Conservation (phyloP, 2,797 vertebrate genomes). For the Myotis planiceps region DNA sequence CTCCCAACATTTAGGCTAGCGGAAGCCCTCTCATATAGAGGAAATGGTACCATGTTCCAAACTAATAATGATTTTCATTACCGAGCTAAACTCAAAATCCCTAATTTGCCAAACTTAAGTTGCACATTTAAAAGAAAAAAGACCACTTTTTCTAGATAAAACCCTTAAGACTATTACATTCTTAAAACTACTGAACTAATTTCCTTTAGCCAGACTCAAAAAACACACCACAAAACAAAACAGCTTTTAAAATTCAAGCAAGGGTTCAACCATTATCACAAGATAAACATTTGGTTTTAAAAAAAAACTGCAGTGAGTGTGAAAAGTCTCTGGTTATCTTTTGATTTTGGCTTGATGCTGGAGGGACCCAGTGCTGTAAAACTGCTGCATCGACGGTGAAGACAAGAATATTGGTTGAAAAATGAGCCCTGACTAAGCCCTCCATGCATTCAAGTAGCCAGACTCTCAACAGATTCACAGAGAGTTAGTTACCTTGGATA, state of each 20-base stretch:
- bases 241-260: conserved; percentile 52
- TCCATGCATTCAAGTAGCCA: background rate
- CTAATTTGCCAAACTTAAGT: background rate
- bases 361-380: background rate
- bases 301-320: background rate
- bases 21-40: background rate
- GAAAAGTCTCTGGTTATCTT: background rate
- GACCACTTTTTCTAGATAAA: conserved; percentile 13
- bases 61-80: background rate
- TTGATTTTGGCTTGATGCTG: background rate
- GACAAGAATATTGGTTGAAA: background rate
- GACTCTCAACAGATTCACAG: background rate
- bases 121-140: conserved; percentile 24
- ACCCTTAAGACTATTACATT: background rate
- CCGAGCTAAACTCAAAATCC: conserved; percentile 12
- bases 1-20: background rate
- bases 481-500: background rate
- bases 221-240: background rate
- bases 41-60: conserved; percentile 1
- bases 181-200: background rate
- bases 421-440: background rate
- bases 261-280: background rate
- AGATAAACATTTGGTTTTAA: conserved; percentile 31
- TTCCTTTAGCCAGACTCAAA: background rate
- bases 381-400: background rate